These are phyloP conservation scores for Cololabis saira DNA, from an alignment of 2,113 vertebrate species.

Conservation along the genomic window DNA sequence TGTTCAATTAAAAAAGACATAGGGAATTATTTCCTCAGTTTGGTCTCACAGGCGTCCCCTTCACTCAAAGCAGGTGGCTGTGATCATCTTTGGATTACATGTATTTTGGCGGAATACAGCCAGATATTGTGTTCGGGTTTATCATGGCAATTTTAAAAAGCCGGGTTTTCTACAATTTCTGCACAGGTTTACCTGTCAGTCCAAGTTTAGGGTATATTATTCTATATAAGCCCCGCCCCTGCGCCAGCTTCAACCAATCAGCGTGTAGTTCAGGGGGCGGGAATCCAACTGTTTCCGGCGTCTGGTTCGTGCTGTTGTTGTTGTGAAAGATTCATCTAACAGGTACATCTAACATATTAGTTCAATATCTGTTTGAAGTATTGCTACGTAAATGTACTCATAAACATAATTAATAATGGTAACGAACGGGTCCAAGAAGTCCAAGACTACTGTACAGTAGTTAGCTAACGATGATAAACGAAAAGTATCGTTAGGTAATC, in stretches of 20 bases:
- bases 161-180: background rate
- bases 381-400: too few relatives aligned
- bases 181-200: background rate
- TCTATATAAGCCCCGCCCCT: background rate
- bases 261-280: constrained; percentile 34
- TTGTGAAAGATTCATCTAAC: too few relatives aligned
- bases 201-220: fast-evolving
- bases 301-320: background rate
- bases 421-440: too few relatives aligned
- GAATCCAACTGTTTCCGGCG: constrained; percentile 34
- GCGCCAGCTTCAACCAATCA: constrained; percentile 54
- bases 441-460: too few relatives aligned
- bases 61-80: fast-evolving
- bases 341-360: too few relatives aligned
- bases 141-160: background rate
- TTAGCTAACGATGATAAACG: too few relatives aligned
- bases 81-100: background rate
- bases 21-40: fast-evolving
- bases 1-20: too few relatives aligned
- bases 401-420: too few relatives aligned
- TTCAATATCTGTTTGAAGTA: too few relatives aligned
- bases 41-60: constrained; percentile 12
- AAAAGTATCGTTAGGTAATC: too few relatives aligned
- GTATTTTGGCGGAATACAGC: background rate
- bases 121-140: background rate